These are phyloP conservation scores for Meiosimyza platycephala DNA, from an alignment of 2,888 invertebrate species.

Conservation along the genomic window DNA sequence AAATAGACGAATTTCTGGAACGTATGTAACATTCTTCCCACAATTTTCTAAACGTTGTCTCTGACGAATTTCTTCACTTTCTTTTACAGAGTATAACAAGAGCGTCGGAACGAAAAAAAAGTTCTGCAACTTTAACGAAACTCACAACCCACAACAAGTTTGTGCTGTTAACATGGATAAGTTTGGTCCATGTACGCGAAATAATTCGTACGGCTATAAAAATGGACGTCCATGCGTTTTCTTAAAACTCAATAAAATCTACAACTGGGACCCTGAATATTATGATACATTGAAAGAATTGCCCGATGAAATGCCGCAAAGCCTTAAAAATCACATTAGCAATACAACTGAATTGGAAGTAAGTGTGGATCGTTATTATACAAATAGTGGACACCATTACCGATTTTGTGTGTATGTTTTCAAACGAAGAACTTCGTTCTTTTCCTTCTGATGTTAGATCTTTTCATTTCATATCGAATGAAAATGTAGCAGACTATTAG, in stretches of 20 bases:
- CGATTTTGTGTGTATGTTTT: too few species aligned
- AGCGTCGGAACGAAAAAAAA: conserved; percentile 69
- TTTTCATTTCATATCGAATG: too few species aligned
- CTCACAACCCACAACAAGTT: conserved; percentile 67
- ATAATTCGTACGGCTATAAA: conserved; percentile 75
- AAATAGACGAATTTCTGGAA: conserved; percentile 71
- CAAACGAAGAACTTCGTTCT: too few species aligned
- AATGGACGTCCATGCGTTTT: conserved; percentile 84
- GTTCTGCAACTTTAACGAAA: conserved; percentile 70
- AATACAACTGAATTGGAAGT: conserved; percentile 56
- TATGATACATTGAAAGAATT: conserved; percentile 70
- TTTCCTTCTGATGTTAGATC: too few species aligned
- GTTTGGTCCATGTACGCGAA: conserved; percentile 70
- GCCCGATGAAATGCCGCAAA: conserved; percentile 73
- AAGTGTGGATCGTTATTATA: conserved; percentile 23
- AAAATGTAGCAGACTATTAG: too few species aligned
- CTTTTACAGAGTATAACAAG: conserved; percentile 64
- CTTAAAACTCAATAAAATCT: conserved; percentile 87
- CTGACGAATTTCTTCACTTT: conserved; percentile 3
- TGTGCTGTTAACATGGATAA: conserved; percentile 68
- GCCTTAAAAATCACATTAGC: conserved; percentile 69
- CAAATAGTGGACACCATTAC: too few species aligned
- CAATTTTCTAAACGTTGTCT: too few species aligned
- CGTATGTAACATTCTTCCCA: conserved; percentile 66
- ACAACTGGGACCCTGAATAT: conserved; percentile 77